Base-by-base conservation (phyloP, 2,888 invertebrate genomes). In the Polyommatus icarus region DNA sequence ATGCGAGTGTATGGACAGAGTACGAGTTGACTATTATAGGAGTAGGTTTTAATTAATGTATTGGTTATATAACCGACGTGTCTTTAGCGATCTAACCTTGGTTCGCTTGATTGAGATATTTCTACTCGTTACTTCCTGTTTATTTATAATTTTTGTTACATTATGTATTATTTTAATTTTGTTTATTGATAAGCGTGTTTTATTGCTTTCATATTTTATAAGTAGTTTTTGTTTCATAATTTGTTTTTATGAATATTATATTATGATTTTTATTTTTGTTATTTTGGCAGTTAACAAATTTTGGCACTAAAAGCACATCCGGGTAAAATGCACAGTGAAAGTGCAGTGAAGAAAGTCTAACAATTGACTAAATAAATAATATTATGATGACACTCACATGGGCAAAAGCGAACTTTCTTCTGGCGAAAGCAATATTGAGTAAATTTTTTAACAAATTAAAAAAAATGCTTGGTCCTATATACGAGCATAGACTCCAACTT, bases 31-130 rank as follows among this genome's bases (percentile, higher is more conserved):
- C 86, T 84, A 88, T 91, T 89, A 88, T 90, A 88, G 89, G 88
- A 85, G 81, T 85, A 85, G 84, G 82, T 87, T 87, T 88, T 91
- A 91, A 92, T 93, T 91, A 90, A 87, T 90, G 90, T 89, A 84
- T 86, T 88, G 83, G 86, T 89, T 90, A 91, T 89, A 87, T 90
- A 90, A 90, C 87, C 81, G 82, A 81, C 80, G 83, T 85, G 84
- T 90, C 87, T 89, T 90, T 89, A 88, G 89, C 87, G 85, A 86
- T 82, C 82, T 86, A 90, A 88, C 92, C 92, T 93, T 89, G 88
- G 83, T 85, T 85, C 87, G 86, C 88, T 88, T 92, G 91, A 89
- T 90, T 89, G 90, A 91, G 89, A 89, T 91, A 90, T 90, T 90
- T 89, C 87, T 86, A 86, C 85, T 84, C 84, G 80, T 78, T 78